Evolutionary conservation across 2,888 invertebrate genomes (phyloP).

Genomic region (Torymus auratus): DNA sequence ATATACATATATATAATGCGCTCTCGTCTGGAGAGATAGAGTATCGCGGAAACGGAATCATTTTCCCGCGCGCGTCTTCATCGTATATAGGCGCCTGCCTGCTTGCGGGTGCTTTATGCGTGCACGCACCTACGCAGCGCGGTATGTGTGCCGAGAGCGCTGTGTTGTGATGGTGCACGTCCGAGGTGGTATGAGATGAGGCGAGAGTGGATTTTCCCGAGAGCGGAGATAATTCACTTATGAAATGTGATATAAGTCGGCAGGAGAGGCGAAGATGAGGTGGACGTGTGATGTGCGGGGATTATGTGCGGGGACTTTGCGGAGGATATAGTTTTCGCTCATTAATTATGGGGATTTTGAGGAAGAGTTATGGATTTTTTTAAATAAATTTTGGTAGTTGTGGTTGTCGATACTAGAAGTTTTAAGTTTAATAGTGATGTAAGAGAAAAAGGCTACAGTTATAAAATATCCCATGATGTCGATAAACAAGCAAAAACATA

Average conservation of each 20-base stretch:
- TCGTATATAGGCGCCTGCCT: slow-evolving; percentile 56
- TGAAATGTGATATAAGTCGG: slow-evolving; percentile 35
- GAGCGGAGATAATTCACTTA: slow-evolving; percentile 24
- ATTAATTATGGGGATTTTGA: neutral
- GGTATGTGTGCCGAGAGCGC: too few species aligned
- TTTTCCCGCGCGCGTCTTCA: slow-evolving; percentile 53
- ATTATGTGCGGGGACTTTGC: neutral
- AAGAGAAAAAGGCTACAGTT: too few species aligned
- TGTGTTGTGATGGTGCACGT: too few species aligned
- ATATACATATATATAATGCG: too few species aligned
- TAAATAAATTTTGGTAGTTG: neutral
- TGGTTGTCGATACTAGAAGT: too few species aligned
- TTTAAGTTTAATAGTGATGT: too few species aligned
- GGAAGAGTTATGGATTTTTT: neutral
- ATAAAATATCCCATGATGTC: too few species aligned
- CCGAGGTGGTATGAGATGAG: too few species aligned
- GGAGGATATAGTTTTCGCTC: neutral
- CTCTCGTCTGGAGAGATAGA: too few species aligned
- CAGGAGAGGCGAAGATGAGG: neutral
- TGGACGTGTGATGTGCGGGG: neutral
- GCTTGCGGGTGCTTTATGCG: slow-evolving; percentile 59
- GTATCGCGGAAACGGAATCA: slow-evolving; percentile 62
- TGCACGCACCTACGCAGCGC: neutral
- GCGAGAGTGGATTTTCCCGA: neutral
- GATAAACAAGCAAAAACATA: too few species aligned